phyloP scores from a whole-genome alignment of 2,113 vertebrate species.

The Antechinus stuartii region DNA sequence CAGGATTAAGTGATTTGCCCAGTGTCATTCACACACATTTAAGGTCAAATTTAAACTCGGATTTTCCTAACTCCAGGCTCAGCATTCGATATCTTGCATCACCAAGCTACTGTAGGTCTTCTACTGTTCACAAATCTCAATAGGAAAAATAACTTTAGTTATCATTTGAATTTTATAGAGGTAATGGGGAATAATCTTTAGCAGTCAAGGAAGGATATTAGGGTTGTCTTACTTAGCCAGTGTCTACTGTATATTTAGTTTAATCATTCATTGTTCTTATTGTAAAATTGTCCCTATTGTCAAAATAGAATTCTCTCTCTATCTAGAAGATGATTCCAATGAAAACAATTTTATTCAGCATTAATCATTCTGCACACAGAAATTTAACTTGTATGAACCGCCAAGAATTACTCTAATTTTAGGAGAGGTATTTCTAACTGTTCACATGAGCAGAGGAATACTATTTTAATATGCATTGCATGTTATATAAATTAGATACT shows the following conservation, averaged over 20 bases:
- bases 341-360: not conserved
- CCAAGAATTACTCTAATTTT: constrained; percentile 18
- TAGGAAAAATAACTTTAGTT: not conserved
- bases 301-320: constrained; percentile 49
- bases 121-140: not conserved
- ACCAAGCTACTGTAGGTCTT: not conserved
- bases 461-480: not conserved
- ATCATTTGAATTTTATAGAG: not conserved
- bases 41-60: no score
- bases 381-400: constrained; percentile 17
- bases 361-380: constrained; percentile 18
- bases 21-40: not conserved
- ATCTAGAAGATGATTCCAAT: constrained; percentile 38
- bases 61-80: not conserved
- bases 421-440: constrained; percentile 45
- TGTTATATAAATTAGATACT: constrained; percentile 19
- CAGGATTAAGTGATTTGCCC: not conserved
- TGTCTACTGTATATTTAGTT: not conserved
- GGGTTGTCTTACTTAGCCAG: not conserved
- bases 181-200: not conserved
- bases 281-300: constrained; percentile 26
- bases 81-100: not conserved
- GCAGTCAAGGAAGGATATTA: not conserved
- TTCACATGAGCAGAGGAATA: constrained; percentile 20
- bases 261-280: not conserved